A percentile compares a stretch with the other conserved stretches of the same genome.
These are phyloP conservation scores for Coelopa pilipes DNA, from an alignment of 2,888 invertebrate genomes.

Conservation along the genomic window DNA sequence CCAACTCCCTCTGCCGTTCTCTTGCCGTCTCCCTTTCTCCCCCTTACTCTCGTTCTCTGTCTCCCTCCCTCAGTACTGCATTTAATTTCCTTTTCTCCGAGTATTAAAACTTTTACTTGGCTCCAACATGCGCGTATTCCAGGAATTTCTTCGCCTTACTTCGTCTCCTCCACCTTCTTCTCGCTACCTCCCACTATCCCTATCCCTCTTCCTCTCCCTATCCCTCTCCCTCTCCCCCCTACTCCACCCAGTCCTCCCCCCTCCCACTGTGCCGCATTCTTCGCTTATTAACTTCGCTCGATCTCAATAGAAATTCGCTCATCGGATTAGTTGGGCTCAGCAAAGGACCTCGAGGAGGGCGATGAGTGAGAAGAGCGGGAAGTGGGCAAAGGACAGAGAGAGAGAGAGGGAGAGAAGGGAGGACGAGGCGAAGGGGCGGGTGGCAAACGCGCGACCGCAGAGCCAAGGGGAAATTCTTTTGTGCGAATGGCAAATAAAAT, in stretches of 20 bases:
- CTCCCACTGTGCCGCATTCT: slow-evolving; percentile 17
- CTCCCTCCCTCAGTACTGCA: background rate
- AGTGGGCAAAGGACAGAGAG: background rate
- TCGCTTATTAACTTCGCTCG: slow-evolving; percentile 30
- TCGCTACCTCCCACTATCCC: background rate
- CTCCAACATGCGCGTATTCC: slow-evolving; percentile 21
- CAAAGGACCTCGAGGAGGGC: no score
- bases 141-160: slow-evolving; percentile 6
- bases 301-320: slow-evolving; percentile 17
- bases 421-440: no score
- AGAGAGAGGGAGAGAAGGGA: no score
- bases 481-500: slow-evolving; percentile 43
- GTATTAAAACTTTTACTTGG: slow-evolving; percentile 25
- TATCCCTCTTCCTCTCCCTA: background rate
- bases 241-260: no score
- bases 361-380: background rate
- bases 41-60: background rate
- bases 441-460: no score
- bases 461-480: slow-evolving; percentile 29
- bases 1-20: background rate
- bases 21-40: background rate
- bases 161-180: no score
- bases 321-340: slow-evolving; percentile 20
- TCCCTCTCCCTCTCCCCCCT: background rate
- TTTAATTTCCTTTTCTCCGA: background rate